A percentile compares a stretch with the other conserved stretches of the same genome.
phyloP scores from a whole-genome alignment of 2,113 vertebrate genomes.

The Pseudopipra pipra region DNA sequence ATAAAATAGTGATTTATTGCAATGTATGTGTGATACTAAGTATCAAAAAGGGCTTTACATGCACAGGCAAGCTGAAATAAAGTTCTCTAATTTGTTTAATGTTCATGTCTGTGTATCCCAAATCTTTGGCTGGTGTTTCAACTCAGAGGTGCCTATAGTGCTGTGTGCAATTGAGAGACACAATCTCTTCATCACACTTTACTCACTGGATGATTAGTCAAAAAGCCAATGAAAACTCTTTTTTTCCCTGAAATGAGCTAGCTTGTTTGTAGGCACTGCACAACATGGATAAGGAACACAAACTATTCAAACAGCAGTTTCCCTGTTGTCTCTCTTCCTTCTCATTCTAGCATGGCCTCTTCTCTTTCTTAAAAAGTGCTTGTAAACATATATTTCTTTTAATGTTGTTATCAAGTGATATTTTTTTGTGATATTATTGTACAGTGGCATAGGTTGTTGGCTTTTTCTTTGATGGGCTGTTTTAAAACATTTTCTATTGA shows the following conservation, averaged over 20 bases:
- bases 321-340: not conserved
- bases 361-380: not conserved
- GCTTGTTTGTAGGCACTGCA: not conserved
- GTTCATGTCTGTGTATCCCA: not conserved
- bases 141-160: too few species aligned
- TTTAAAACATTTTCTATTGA: not conserved
- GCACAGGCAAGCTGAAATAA: not conserved
- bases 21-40: not conserved
- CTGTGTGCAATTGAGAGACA: not conserved
- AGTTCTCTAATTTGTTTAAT: not conserved
- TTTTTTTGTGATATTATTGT: not conserved
- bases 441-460: not conserved
- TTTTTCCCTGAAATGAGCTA: not conserved
- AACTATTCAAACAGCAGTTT: not conserved
- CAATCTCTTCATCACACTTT: not conserved
- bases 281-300: fast-evolving
- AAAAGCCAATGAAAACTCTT: not conserved
- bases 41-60: not conserved
- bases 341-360: not conserved
- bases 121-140: not conserved
- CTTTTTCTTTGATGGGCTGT: not conserved
- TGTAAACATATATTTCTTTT: not conserved
- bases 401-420: not conserved
- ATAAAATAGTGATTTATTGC: not conserved
- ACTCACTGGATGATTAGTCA: not conserved